Evolutionary conservation across 1,140 invertebrate species (phyloP), one percentile per base, ranked within the genome.

Genomic region (Pygmarrhopalites habei): DNA sequence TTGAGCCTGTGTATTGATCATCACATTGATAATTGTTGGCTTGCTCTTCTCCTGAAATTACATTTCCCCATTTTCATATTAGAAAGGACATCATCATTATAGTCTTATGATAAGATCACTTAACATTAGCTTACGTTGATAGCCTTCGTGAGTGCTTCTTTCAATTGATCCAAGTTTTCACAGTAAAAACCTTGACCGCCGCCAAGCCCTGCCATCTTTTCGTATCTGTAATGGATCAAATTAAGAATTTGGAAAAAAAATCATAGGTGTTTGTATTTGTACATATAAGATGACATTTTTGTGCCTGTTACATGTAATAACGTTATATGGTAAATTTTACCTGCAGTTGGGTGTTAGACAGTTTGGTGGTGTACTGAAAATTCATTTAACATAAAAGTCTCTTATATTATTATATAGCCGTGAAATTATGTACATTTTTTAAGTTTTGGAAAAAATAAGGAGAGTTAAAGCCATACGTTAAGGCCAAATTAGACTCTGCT

Each of bases 1-100:
- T 73, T 90, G 88, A 41, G 93, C 87, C 66, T 83, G 81, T 15
- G 92, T 90, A 75, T 84, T 86, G 29, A 98, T 96, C 70, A 90
- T 82, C 21, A 95, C 85, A 74, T 97, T 97, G 62, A 98, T 91
- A 44, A 98, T 82, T 57, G 84, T 86, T 12, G 92, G 90, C 67
- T 81, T 80, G 74, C 90, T 84, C 1, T 75, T 84, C 14, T 81
- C 75, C 73, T 82, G 46, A 30, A 64, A 25, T 43, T 17, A 26
- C 55, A 46, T 46, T 1, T 57, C n/a, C n/a, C 25, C 17, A n/a
- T 3, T 26, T 19, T 60, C n/a, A n/a, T n/a, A n/a, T n/a, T n/a
- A n/a, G n/a, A n/a, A n/a, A n/a, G n/a, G n/a, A n/a, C n/a, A n/a
- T n/a, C n/a, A n/a, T n/a, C n/a, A n/a, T n/a, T n/a, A n/a, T n/a